phyloP scores from a whole-genome alignment of 2,888 invertebrate genomes.

The Drosophila yooni region DNA sequence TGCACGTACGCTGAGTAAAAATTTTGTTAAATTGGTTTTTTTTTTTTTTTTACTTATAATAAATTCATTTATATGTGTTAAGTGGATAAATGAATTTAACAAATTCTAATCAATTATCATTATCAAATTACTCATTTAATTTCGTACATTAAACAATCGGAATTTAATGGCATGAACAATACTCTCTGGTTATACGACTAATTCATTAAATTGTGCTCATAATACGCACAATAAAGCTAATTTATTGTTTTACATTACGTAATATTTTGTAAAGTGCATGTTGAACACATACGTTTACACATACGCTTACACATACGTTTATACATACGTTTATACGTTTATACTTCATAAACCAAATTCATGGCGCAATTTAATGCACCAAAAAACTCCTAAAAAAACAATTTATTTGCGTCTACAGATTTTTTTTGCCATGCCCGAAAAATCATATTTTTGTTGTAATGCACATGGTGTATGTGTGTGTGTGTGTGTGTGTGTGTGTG shows the following conservation, averaged over 20 bases:
- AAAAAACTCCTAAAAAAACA: constrained; percentile 7
- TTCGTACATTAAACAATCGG: background rate
- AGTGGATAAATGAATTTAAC: background rate
- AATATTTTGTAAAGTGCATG: background rate
- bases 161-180: background rate
- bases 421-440: constrained; percentile 24
- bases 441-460: constrained; percentile 54
- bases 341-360: background rate
- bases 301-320: background rate
- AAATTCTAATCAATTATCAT: background rate
- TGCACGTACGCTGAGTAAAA: background rate
- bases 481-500: constrained; percentile 14
- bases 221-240: background rate
- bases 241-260: background rate
- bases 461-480: background rate
- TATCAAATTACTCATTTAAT: background rate
- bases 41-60: background rate
- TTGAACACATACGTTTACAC: background rate
- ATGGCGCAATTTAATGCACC: background rate
- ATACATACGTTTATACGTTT: too few relatives aligned
- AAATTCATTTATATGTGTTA: too few relatives aligned
- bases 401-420: constrained; percentile 15
- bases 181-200: background rate
- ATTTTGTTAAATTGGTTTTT: background rate
- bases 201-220: background rate